Base-by-base conservation (phyloP, 2,113 vertebrate genomes). In the Dermatemys mawii region DNA sequence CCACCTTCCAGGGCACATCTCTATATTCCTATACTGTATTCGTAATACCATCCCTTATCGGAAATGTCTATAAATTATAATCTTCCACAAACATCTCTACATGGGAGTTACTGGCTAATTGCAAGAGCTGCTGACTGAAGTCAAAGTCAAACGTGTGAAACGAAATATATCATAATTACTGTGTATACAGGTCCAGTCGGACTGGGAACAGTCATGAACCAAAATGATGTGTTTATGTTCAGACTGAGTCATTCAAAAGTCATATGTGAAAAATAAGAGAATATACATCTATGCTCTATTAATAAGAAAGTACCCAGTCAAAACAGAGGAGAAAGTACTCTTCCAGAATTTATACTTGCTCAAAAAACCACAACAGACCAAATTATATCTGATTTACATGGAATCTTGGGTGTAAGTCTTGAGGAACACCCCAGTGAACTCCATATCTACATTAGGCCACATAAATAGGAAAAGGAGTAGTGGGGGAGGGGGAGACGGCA, bases 401-500 rank as follows among this genome's bases (percentile, higher is more conserved):
- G 6, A 35, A 63, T 29, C 27, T 32, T 35, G 13, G 57, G 29
- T 35, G 29, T 60, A 60, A 16, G 3, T 60, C 29, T 60, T 60
- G 13, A 60, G 29, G 57, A 60, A 60, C 29, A 60, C 13, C 5
- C 27, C 29, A 35, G 13, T 60, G 57, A 60, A 60, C 29, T 35
- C 16, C 60, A 63, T 63, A 63, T 63, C 60, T 63, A 35, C 29
- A 16, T 63, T 14, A 63, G 14, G 7, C 32, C 60, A 63, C 60
- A 60, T 35, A 63, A 35, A 63, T 4, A n/a, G 13, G 60, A 63
- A 63, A 63, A 29, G 55, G 55, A 63, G 32, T n/a, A n/a, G 35
- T 63, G 32, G 16, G 60, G 26, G 53, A 24, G 2, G 0, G 2
- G 5, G 12, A 12, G 35, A 27, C n/a, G n/a, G n/a, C n/a, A n/a